Base-by-base conservation (phyloP, 1,140 invertebrate genomes). In the Artemia franciscana region DNA sequence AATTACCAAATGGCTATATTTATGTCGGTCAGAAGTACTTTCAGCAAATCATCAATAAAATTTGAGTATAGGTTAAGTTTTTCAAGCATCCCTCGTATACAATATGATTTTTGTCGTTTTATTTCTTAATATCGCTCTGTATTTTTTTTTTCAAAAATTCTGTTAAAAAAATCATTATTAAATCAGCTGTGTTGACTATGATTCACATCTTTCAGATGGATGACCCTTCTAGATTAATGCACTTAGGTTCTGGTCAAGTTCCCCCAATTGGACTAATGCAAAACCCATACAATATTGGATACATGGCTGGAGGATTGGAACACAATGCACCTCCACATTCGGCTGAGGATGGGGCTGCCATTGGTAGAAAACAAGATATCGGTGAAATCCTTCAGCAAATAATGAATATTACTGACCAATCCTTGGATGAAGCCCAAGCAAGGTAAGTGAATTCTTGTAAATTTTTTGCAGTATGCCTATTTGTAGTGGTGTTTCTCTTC, bases 371-470 rank as follows among this genome's bases (percentile, higher is more conserved):
- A 27, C 62, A 89, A 70, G 87, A 91, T 70, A 91, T 91, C 67
- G 85, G 85, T 24, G 87, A 91, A 73, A 91, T 97, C 68, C 77
- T 97, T 58, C 91, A 96, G 73, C 92, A 96, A 76, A 96, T 96
- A 59, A 95, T 96, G 91, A 95, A 93, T 72, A 96, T 96, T 67
- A 97, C 92, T 18, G 93, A 98, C 75, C 93, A 98, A 76, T 93
- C 88, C 68, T 78, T 98, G 67, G 93, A 98, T 74, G 93, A 98
- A 76, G 93, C 93, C 25, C 93, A 98, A 80, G 91, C 91, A 30
- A 85, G 92, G 84, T 85, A 75, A 65, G 70, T 24, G 64, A 51
- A 2, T 18, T 15, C n/a, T 7, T 7, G 7, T n/a, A 7, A 7
- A 7, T 39, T 18, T 1, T 18, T 51, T 51, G 12, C 12, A 15